A percentile compares a stretch with the other conserved stretches of the same genome.
Evolutionary conservation across 2,113 vertebrate genomes (phyloP).

Genomic region (Oncorhynchus nerka): DNA sequence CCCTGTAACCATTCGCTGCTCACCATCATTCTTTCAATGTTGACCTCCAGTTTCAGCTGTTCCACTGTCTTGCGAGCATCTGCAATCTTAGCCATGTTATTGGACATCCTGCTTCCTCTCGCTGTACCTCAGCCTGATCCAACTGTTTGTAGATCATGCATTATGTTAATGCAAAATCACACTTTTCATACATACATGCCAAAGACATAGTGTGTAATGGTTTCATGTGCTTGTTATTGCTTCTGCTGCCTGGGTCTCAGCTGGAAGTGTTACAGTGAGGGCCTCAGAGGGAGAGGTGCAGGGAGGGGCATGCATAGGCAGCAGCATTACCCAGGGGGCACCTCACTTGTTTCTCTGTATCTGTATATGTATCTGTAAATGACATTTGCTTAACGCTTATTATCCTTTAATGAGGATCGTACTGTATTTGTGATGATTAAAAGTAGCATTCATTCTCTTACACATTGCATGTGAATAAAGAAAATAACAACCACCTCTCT

Average conservation of each 20-base stretch:
- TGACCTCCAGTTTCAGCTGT: slow-evolving; percentile 89
- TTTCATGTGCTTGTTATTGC: slow-evolving; percentile 72
- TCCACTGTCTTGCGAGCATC: slow-evolving; percentile 89
- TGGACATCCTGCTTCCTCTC: slow-evolving; percentile 77
- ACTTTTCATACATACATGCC: neutral
- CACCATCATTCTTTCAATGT: slow-evolving; percentile 90
- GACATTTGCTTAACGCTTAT: neutral
- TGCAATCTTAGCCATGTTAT: slow-evolving; percentile 91
- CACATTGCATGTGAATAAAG: slow-evolving; percentile 3
- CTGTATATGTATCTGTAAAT: neutral
- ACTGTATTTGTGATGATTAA: neutral
- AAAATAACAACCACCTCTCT: neutral
- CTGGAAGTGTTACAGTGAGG: slow-evolving; percentile 62
- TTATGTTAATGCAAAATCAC: neutral
- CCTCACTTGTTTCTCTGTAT: slow-evolving; percentile 26
- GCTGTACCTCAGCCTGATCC: slow-evolving; percentile 24
- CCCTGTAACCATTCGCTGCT: slow-evolving; percentile 22
- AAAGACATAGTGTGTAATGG: slow-evolving; percentile 27
- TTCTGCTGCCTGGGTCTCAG: slow-evolving; percentile 70
- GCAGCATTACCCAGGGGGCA: slow-evolving; percentile 36
- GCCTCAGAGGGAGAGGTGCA: slow-evolving; percentile 59
- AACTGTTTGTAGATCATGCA: neutral
- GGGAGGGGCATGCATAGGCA: too few relatives aligned
- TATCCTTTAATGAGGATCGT: too few relatives aligned
- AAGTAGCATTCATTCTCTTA: neutral